phyloP scores from a whole-genome alignment of 2,888 invertebrate genomes.

The Notodonta ziczac region DNA sequence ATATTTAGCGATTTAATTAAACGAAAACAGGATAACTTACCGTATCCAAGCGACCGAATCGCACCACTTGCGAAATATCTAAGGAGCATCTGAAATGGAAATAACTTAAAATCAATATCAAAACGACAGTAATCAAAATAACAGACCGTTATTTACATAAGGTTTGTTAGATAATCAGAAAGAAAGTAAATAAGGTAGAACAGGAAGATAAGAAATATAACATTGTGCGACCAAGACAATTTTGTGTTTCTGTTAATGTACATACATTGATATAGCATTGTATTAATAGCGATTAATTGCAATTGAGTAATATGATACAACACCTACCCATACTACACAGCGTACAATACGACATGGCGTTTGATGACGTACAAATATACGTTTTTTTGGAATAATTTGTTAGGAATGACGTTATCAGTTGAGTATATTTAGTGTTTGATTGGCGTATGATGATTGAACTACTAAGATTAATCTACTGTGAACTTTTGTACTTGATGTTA shows the following conservation, averaged over 20 bases:
- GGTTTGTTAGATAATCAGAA: not conserved
- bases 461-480: not conserved
- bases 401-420: not conserved
- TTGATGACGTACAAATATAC: not conserved
- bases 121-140: not conserved
- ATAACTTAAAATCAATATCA: not conserved
- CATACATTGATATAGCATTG: not conserved
- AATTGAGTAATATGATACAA: not conserved
- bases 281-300: not conserved
- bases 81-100: slow-evolving; percentile 67
- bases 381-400: not conserved
- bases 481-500: not conserved
- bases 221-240: not conserved
- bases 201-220: slow-evolving; percentile 1
- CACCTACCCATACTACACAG: not conserved
- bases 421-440: not conserved
- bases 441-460: not conserved
- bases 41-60: slow-evolving; percentile 73
- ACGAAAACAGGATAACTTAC: slow-evolving; percentile 45
- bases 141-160: not conserved
- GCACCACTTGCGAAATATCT: slow-evolving; percentile 78
- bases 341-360: not conserved
- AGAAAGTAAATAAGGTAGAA: not conserved
- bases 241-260: not conserved
- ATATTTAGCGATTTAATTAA: too few relatives aligned